Base-by-base conservation (phyloP, 1,140 invertebrate species). In the Ostrea denselamellosa region DNA sequence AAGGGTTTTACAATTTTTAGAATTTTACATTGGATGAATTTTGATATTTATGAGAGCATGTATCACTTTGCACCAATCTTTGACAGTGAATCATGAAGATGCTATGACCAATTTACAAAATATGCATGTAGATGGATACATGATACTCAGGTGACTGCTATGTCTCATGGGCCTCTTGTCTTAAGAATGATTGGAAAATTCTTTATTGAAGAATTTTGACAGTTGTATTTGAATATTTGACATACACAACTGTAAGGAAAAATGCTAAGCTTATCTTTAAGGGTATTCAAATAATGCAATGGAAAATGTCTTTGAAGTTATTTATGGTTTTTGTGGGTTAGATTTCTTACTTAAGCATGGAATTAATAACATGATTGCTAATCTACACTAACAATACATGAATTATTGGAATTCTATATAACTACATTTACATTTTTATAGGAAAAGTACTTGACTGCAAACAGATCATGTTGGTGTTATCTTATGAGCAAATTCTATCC, bases 401-500 rank as follows among this genome's bases (percentile, higher is more conserved):
- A 14, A 77, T 77, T 25, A 77, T 28, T 77, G 68, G 68, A 77
- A 77, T 77, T n/a, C 34, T 25, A 77, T 77, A 77, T 77, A 25
- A 10, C 68, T 77, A 25, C 68, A 77, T 77, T 77, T 77, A 25
- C 68, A 77, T 77, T 77, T 77, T 9, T 44, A 14, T 77, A 77
- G 68, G 22, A 28, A 77, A 77, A 77, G 25, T 77, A 25, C 68
- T 34, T 77, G 68, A 77, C 22, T 77, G 68, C 68, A 77, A 77
- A 25, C 25, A 77, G 25, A 77, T 77, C 68, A 25, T 34, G 25
- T 77, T 25, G 14, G 68, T 77, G 22, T 34, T 77, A 77, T 77
- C 68, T 77, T 34, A 77, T 34, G 68, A 77, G 68, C 68, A 77
- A 77, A 77, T 77, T 77, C 28, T 22, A 77, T 77, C 68, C 68